phyloP scores from a whole-genome alignment of 2,113 vertebrate species.

The Forbesichthys agassizii region DNA sequence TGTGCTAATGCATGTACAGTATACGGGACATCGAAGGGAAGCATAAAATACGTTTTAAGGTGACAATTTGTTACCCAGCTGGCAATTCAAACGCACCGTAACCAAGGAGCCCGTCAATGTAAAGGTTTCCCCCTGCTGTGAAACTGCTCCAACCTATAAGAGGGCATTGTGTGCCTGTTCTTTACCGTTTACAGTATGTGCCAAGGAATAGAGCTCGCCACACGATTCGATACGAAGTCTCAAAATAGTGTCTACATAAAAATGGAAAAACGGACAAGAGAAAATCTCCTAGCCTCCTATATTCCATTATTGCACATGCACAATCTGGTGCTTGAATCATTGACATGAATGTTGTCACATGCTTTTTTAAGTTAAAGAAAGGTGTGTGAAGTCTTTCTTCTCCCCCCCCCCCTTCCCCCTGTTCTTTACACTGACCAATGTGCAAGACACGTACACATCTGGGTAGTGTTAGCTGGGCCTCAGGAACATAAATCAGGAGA shows the following conservation, averaged over 20 bases:
- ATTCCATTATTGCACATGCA: constrained; percentile 1
- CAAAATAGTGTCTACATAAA: constrained; percentile 43
- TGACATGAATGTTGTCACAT: constrained; percentile 7
- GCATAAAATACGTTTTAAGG: constrained; percentile 47
- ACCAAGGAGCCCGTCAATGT: constrained; percentile 58
- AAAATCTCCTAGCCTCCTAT: background rate
- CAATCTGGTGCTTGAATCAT: constrained; percentile 25
- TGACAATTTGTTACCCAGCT: constrained; percentile 40
- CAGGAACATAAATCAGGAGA: constrained; percentile 60
- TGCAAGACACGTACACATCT: constrained; percentile 51
- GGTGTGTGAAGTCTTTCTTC: constrained; percentile 36
- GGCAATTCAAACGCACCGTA: constrained; percentile 55
- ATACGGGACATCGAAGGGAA: constrained; percentile 55
- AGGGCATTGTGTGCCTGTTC: constrained; percentile 38
- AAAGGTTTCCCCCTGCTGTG: constrained; percentile 56
- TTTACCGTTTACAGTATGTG: constrained; percentile 15
- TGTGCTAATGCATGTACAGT: constrained; percentile 35
- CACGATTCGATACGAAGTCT: constrained; percentile 40
- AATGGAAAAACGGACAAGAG: constrained; percentile 6
- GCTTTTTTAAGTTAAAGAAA: constrained; percentile 21
- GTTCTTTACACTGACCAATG: background rate
- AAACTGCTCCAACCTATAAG: constrained; percentile 50
- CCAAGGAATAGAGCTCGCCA: constrained; percentile 16
- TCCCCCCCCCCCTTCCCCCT: background rate
- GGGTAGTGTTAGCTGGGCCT: constrained; percentile 53